phyloP scores from a whole-genome alignment of 1,140 invertebrate species.

The Manduca sexta region DNA sequence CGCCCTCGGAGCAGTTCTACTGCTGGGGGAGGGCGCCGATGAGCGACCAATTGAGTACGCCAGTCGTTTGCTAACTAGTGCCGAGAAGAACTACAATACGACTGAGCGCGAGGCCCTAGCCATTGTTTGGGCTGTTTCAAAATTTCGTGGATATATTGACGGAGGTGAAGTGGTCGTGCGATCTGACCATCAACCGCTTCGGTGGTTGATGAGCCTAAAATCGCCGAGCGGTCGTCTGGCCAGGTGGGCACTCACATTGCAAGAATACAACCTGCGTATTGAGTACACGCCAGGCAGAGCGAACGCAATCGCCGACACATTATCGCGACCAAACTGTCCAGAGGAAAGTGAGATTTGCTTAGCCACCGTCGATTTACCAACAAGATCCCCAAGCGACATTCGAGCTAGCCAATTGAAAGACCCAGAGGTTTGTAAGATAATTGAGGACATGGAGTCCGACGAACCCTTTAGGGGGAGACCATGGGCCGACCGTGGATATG shows the following conservation, averaged over 20 bases:
- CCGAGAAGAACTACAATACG: slow-evolving; percentile 60
- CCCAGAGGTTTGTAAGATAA: slow-evolving; percentile 26
- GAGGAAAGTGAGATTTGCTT: slow-evolving; percentile 13
- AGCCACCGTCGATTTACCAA: slow-evolving; percentile 18
- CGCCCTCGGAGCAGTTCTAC: slow-evolving; percentile 31
- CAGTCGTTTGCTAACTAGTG: slow-evolving; percentile 32
- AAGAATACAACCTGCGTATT: slow-evolving; percentile 26
- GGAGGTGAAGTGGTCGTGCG: slow-evolving; percentile 46
- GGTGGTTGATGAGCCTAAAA: slow-evolving; percentile 61
- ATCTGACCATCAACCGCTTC: slow-evolving; percentile 60
- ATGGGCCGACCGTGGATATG: slow-evolving; percentile 22
- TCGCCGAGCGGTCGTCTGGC: slow-evolving; percentile 41
- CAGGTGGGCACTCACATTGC: slow-evolving; percentile 34
- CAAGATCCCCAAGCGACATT: background rate
- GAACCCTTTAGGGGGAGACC: slow-evolving; percentile 11
- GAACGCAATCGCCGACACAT: slow-evolving; percentile 36
- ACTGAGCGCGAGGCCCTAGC: slow-evolving; percentile 66
- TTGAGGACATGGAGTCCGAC: slow-evolving; percentile 15
- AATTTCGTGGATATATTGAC: slow-evolving; percentile 48
- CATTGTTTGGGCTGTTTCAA: slow-evolving; percentile 56
- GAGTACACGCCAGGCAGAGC: slow-evolving; percentile 29
- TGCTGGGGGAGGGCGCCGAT: slow-evolving; percentile 19
- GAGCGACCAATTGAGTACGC: slow-evolving; percentile 58
- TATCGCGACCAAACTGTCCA: slow-evolving; percentile 20
- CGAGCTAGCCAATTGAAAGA: slow-evolving; percentile 23